Evolutionary conservation across 2,888 invertebrate species (phyloP).

Genomic region (Sinohyriopsis cumingii): DNA sequence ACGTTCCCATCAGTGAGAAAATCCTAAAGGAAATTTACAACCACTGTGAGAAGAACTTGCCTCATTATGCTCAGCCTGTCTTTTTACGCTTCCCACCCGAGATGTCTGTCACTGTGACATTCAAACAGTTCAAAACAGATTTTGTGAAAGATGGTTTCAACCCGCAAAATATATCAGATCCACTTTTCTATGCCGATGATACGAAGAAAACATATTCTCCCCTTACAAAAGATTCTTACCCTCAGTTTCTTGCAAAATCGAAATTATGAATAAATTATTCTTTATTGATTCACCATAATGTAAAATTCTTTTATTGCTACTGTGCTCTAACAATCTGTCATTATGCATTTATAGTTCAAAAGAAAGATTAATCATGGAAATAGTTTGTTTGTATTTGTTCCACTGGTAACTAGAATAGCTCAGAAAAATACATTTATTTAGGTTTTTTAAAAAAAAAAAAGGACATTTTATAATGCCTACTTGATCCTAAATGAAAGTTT

Average conservation of each 20-base stretch:
- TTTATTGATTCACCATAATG: too few relatives aligned
- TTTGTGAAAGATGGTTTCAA: constrained; percentile 60
- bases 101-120: constrained; percentile 50
- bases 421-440: too few relatives aligned
- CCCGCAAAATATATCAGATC: constrained; percentile 43
- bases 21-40: constrained; percentile 41
- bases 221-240: constrained; percentile 28
- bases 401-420: too few relatives aligned
- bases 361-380: too few relatives aligned
- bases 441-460: too few relatives aligned
- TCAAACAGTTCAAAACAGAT: constrained; percentile 60
- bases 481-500: too few relatives aligned
- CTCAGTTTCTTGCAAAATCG: constrained; percentile 34
- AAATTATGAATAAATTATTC: constrained; percentile 19
- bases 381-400: too few relatives aligned
- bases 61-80: constrained; percentile 52
- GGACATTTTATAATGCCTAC: too few relatives aligned
- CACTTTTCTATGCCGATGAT: constrained; percentile 48
- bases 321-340: too few relatives aligned
- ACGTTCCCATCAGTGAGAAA: constrained; percentile 22
- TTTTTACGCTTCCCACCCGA: constrained; percentile 50
- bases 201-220: constrained; percentile 40
- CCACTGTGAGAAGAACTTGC: constrained; percentile 48
- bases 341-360: too few relatives aligned
- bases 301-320: too few relatives aligned